Evolutionary conservation across 2,888 invertebrate species (phyloP).

Genomic region (Trachelus stipa): DNA sequence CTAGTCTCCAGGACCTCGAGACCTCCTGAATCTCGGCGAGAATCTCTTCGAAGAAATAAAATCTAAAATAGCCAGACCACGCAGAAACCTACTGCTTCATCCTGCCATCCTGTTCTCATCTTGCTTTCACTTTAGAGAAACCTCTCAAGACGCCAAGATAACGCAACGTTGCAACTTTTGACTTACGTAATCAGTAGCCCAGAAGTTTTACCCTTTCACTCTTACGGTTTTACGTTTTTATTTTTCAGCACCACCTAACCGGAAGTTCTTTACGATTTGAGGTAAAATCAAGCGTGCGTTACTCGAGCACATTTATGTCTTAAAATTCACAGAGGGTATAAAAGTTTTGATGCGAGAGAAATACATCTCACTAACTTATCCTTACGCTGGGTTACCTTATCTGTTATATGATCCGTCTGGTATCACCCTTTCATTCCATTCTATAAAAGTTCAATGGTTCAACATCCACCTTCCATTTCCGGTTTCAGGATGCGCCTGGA

Average conservation of each 20-base stretch:
- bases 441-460: not conserved
- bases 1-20: not conserved
- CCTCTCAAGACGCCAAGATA: not conserved
- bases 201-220: not conserved
- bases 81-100: not conserved
- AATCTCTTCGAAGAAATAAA: not conserved
- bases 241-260: not conserved
- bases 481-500: not conserved
- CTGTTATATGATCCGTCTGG: not conserved
- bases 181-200: not conserved
- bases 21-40: not conserved
- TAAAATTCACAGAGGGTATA: not conserved
- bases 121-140: not conserved
- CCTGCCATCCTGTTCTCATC: not conserved
- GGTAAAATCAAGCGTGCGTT: not conserved
- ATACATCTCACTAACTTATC: not conserved
- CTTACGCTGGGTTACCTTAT: not conserved
- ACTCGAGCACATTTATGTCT: not conserved
- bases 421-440: not conserved
- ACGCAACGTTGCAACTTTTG: not conserved
- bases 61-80: not conserved
- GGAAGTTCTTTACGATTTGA: slow-evolving; percentile 1
- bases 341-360: not conserved
- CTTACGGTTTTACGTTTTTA: not conserved
- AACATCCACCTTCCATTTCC: not conserved